These are phyloP conservation scores for Coryphaenoides rupestris DNA, from an alignment of 2,113 vertebrate genomes.

Conservation along the genomic window DNA sequence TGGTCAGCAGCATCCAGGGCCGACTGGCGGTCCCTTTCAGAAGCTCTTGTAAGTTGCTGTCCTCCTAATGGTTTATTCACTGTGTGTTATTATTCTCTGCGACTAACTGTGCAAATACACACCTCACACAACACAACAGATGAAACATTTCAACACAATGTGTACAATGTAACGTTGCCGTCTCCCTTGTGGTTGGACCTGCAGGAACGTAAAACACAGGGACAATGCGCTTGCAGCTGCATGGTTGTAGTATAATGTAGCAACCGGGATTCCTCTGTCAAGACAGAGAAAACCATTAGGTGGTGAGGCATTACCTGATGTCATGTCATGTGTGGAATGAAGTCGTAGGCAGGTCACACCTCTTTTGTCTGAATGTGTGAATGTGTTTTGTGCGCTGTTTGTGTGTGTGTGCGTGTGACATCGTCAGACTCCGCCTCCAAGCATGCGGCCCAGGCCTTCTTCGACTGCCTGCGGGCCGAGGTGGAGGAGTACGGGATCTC, in stretches of 20 bases:
- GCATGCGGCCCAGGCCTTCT: slow-evolving; percentile 92
- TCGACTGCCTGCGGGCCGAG: slow-evolving; percentile 91
- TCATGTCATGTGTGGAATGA: slow-evolving; percentile 34
- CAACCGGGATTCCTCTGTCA: background rate
- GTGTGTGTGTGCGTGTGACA: slow-evolving; percentile 13
- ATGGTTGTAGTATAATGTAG: background rate
- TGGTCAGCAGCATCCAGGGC: slow-evolving; percentile 92
- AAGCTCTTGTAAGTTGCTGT: slow-evolving; percentile 85
- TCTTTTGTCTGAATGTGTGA: background rate
- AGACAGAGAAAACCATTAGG: slow-evolving; percentile 17
- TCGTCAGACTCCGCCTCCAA: slow-evolving; percentile 90
- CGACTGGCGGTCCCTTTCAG: slow-evolving; percentile 90
- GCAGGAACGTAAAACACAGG: too few relatives aligned
- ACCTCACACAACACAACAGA: too few relatives aligned
- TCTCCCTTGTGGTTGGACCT: background rate
- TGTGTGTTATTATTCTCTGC: too few relatives aligned
- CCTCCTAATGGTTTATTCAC: background rate
- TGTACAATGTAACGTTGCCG: too few relatives aligned
- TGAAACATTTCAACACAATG: background rate
- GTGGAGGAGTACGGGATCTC: slow-evolving; percentile 89
- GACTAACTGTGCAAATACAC: too few relatives aligned
- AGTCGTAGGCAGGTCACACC: background rate
- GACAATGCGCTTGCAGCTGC: too few relatives aligned
- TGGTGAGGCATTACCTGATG: slow-evolving; percentile 11
- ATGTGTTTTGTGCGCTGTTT: background rate